These are phyloP conservation scores for Cataglyphis hispanica DNA, from an alignment of 1,140 invertebrate genomes.

Conservation along the genomic window DNA sequence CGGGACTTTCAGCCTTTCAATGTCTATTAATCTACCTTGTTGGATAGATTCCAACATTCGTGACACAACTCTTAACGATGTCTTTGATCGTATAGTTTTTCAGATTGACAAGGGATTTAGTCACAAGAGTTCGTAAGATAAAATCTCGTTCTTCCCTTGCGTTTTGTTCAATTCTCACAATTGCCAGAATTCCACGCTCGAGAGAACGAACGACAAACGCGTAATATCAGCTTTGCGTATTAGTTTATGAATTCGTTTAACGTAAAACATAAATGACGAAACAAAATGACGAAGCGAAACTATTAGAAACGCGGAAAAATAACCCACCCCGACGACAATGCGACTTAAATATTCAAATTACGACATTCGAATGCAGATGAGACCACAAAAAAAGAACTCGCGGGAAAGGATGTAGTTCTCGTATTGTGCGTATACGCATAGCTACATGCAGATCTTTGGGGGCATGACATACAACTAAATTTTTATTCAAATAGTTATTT, in stretches of 20 bases:
- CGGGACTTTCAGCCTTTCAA: conserved; percentile 18
- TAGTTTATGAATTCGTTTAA: conserved; percentile 53
- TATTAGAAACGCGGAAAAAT: conserved; percentile 47
- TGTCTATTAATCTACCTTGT: conserved; percentile 48
- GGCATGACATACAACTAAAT: conserved; percentile 47
- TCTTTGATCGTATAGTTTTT: conserved; percentile 31
- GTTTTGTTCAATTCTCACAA: conserved; percentile 12
- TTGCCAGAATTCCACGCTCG: not conserved
- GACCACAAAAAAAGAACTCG: conserved; percentile 31
- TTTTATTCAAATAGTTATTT: conserved; percentile 57
- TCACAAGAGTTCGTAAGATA: not conserved
- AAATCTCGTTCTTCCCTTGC: not conserved
- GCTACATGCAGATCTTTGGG: conserved; percentile 31
- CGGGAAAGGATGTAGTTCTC: conserved; percentile 7
- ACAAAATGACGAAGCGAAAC: conserved; percentile 22
- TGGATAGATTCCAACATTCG: conserved; percentile 26
- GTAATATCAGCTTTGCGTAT: conserved; percentile 15
- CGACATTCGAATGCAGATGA: conserved; percentile 61
- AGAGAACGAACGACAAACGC: not conserved
- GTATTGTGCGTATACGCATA: conserved; percentile 42
- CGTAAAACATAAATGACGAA: conserved; percentile 34
- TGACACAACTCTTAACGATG: conserved; percentile 48
- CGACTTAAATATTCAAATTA: conserved; percentile 61
- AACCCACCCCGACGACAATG: conserved; percentile 19
- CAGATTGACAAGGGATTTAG: conserved; percentile 24